Conservation (phyloP, 1,140 invertebrate species). For the Magallana ariakensis region DNA sequence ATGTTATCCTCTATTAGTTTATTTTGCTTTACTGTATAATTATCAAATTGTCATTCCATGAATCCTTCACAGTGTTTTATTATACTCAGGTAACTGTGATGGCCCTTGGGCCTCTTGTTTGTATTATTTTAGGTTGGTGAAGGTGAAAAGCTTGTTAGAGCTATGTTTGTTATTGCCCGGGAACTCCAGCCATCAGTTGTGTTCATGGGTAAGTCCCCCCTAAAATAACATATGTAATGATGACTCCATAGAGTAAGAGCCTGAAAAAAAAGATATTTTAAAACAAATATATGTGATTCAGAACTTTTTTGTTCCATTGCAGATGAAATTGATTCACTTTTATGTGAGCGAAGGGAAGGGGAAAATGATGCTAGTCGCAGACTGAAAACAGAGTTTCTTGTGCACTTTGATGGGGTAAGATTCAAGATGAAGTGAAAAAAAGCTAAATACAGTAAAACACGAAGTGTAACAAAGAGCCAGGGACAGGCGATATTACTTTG, state of each 20-base stretch:
- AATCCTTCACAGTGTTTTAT: no score
- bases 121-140: conserved; percentile 92
- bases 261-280: no score
- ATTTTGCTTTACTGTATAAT: no score
- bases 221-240: no score
- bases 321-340: conserved; percentile 97
- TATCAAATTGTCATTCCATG: no score
- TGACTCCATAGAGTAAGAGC: no score
- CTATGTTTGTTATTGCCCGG: conserved; percentile 95
- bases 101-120: not conserved
- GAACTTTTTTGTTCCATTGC: conserved; percentile 53
- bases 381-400: conserved; percentile 98
- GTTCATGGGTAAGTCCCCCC: conserved; percentile 85
- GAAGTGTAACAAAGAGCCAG: no score
- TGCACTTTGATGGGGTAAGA: conserved; percentile 93
- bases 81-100: no score
- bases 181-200: conserved; percentile 87
- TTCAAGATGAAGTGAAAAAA: not conserved
- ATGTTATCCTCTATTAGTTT: no score
- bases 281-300: not conserved
- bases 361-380: conserved; percentile 97
- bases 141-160: conserved; percentile 97
- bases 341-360: conserved; percentile 93
- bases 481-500: no score
- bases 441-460: no score